Evolutionary conservation across 1,140 invertebrate genomes (phyloP), one percentile per base, ranked within the genome.

Genomic region (Bursaphelenchus mucronatus): DNA sequence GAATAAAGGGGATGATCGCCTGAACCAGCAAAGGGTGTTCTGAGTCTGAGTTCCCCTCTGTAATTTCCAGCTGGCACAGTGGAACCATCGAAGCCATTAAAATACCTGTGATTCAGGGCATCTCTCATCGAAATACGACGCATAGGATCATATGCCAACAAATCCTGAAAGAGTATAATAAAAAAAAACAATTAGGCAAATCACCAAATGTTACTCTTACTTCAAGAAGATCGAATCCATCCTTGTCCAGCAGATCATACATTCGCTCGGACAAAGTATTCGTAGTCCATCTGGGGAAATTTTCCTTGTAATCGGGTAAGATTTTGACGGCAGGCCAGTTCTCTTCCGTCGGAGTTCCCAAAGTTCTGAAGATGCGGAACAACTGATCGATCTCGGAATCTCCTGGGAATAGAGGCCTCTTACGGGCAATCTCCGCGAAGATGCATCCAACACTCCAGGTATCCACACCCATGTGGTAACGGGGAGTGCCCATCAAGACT

Each of bases 391-490:
- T 95, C 84, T 95, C 92, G 8, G 91, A 94, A 80, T 96, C 92
- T 44, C 92, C 92, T 82, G 93, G 91, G 81, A 95, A 95, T 5
- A 96, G 81, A 41, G 92, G 91, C 74, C 89, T 89, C 68, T 89
- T 90, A 7, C 89, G 92, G 0, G 89, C 87, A 90, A 96, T 92
- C 85, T 96, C 93, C 0, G 91, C 89, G 84, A 96, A 94, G 71
- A 96, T 96, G 82, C 91, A 93, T 15, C 92, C 94, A 74, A 97
- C 87, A 10, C 92, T 94, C 95, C 94, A 98, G 59, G 97, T 88
- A 82, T 80, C 78, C 0, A 80, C 69, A 21, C 74, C 73, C 67
- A 91, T 94, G 0, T 92, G 92, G 77, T 98, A 98, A 55, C 90
- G 85, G 8, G 85, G 85, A 0, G 88, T 87, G 0, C 94, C 94